A percentile compares a stretch with the other conserved stretches of the same genome.
These are phyloP conservation scores for Pholis gunnellus DNA, from an alignment of 2,113 vertebrate species.

Conservation along the genomic window DNA sequence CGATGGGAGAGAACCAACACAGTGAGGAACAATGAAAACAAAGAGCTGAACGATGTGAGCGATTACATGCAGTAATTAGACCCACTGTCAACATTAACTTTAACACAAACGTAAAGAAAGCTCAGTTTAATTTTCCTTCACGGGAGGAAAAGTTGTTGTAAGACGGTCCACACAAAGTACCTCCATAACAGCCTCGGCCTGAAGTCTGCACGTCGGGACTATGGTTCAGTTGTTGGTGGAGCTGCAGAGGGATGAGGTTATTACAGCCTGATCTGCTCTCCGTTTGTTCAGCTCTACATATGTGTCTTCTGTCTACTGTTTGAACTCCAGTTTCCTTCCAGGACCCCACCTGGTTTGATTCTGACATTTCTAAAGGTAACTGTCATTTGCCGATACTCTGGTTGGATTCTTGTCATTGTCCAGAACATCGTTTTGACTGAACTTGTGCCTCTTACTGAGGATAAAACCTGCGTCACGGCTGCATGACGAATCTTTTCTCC, in stretches of 20 bases:
- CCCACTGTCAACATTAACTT: background rate
- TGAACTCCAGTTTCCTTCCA: background rate
- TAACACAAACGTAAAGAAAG: background rate
- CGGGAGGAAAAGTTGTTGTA: background rate
- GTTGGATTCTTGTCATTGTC: background rate
- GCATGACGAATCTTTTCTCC: too few species aligned
- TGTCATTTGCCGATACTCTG: background rate
- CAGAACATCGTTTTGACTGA: background rate
- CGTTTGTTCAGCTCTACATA: background rate
- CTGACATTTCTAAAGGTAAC: background rate
- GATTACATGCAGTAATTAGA: background rate
- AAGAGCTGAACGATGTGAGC: slow-evolving; percentile 8
- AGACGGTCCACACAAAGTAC: background rate
- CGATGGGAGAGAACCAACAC: too few species aligned
- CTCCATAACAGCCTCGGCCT: too few species aligned
- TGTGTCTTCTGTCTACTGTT: background rate
- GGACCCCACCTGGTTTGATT: background rate
- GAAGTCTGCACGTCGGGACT: slow-evolving; percentile 29
- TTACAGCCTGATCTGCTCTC: slow-evolving; percentile 20
- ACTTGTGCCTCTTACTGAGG: too few species aligned
- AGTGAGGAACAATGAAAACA: background rate
- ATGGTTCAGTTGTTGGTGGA: slow-evolving; percentile 45
- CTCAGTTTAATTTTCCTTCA: background rate
- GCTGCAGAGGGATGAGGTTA: slow-evolving; percentile 14
- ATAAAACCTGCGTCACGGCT: too few species aligned